phyloP scores from a whole-genome alignment of 2,113 vertebrate species.

The Okapia johnstoni region DNA sequence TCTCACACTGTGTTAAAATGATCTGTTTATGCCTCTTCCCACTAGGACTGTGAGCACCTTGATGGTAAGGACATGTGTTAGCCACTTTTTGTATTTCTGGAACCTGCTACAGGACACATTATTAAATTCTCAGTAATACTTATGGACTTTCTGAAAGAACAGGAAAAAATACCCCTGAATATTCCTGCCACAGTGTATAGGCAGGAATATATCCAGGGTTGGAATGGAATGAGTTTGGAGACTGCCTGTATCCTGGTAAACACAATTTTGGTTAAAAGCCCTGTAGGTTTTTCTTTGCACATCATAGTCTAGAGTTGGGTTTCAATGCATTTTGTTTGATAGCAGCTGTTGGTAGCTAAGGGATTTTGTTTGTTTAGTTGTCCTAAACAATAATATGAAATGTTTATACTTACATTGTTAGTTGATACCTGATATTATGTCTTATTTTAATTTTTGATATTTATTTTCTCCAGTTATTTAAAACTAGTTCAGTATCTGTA shows the following conservation, averaged over 20 bases:
- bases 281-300: not conserved
- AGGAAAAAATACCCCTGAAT: not conserved
- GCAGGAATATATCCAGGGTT: not conserved
- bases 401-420: slow-evolving; percentile 42
- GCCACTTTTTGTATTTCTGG: not conserved
- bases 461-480: slow-evolving; percentile 52
- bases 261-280: not conserved
- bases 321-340: not conserved
- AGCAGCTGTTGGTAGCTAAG: slow-evolving; percentile 48
- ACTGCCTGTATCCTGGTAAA: not conserved
- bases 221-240: not conserved
- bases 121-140: slow-evolving; percentile 16
- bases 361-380: slow-evolving; percentile 68
- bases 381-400: slow-evolving; percentile 56
- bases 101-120: not conserved
- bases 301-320: not conserved
- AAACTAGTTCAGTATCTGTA: not conserved
- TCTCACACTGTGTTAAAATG: not conserved
- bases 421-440: slow-evolving; percentile 34
- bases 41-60: not conserved
- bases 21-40: not conserved
- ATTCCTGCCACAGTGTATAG: not conserved
- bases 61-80: not conserved
- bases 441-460: slow-evolving; percentile 1
- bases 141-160: not conserved